A percentile compares a stretch with the other conserved stretches of the same genome.
These are phyloP conservation scores for Characodon lateralis DNA, from an alignment of 2,797 vertebrate genomes.

Conservation along the genomic window DNA sequence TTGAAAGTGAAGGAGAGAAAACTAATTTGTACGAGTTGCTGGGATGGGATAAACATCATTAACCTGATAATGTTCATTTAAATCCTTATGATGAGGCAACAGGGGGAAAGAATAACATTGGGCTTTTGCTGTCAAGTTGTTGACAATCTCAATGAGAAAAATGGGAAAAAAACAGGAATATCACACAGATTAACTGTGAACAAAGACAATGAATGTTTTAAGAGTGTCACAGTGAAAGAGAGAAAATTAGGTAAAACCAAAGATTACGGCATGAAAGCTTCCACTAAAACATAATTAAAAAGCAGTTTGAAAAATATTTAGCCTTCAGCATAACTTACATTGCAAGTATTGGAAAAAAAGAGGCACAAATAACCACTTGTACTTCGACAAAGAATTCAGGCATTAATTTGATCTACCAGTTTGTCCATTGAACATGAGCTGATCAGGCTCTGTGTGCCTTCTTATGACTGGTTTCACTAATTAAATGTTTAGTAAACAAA, in stretches of 20 bases:
- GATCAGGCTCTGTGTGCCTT: not conserved
- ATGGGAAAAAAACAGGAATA: constrained; percentile 35
- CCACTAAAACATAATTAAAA: constrained; percentile 65
- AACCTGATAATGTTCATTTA: too few relatives aligned
- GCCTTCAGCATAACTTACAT: constrained; percentile 30
- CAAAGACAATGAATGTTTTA: constrained; percentile 57
- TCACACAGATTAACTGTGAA: constrained; percentile 36
- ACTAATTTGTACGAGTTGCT: too few relatives aligned
- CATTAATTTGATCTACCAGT: not conserved
- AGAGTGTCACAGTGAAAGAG: constrained; percentile 41
- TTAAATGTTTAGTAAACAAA: not conserved
- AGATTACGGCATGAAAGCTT: constrained; percentile 68
- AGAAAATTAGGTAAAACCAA: constrained; percentile 61
- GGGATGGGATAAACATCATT: too few relatives aligned
- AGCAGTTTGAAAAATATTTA: constrained; percentile 63
- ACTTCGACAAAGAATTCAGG: not conserved
- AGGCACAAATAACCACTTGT: too few relatives aligned
- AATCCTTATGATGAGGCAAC: too few relatives aligned
- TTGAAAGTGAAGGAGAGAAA: too few relatives aligned
- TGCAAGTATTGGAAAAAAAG: not conserved
- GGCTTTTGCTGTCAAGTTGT: not conserved
- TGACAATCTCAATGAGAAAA: constrained; percentile 64
- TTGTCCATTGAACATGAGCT: not conserved
- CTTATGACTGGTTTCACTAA: not conserved
- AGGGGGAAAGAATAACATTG: too few relatives aligned